Evolutionary conservation across 2,888 invertebrate genomes (phyloP), one percentile per base, ranked within the genome.

Genomic region (Physocephala rufipes): DNA sequence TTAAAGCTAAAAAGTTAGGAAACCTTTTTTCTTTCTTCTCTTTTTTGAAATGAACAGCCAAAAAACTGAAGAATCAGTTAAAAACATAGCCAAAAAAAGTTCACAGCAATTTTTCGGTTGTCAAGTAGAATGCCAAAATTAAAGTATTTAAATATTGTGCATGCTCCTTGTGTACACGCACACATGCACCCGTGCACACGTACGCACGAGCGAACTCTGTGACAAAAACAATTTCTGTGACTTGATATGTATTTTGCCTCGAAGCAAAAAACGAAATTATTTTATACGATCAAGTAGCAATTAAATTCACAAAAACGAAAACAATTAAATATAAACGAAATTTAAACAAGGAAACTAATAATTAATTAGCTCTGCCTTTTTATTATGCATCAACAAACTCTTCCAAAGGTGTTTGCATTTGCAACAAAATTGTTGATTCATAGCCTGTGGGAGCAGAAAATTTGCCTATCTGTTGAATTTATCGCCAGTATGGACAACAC

Each of bases 81-180:
- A 63, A 67, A 55, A 55, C 24, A 51, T 51, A 49, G 51, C 28
- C 30, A 61, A 51, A 58, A 26, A 74, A 74, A 74, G 74, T 74
- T 75, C 74, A 71, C 73, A 58, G 71, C 75, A 71, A 76, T 76
- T 76, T 74, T 74, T 74, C 72, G 63, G 74, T 66, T 75, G 75
- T 74, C 75, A 74, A 72, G 74, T 68, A 74, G 74, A 75, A 74
- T 74, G 75, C 74, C 74, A 74, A 76, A 76, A 75, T 76, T n/a
- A n/a, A 74, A 75, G 74, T 74, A 59, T 30, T 13, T 59, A 30
- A 59, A 24, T 13, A 26, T 24, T 21, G 55, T 19, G 15, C 19
- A 30, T 24, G 47, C 63, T 16, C 63, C 28, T 15, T 19, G 30
- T 55, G 7, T n/a, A 65, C 26, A 51, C 36, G 53, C 53, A 53